A percentile compares a stretch with the other conserved stretches of the same genome.
phyloP scores from a whole-genome alignment of 2,888 invertebrate species.

The Pocota personata region DNA sequence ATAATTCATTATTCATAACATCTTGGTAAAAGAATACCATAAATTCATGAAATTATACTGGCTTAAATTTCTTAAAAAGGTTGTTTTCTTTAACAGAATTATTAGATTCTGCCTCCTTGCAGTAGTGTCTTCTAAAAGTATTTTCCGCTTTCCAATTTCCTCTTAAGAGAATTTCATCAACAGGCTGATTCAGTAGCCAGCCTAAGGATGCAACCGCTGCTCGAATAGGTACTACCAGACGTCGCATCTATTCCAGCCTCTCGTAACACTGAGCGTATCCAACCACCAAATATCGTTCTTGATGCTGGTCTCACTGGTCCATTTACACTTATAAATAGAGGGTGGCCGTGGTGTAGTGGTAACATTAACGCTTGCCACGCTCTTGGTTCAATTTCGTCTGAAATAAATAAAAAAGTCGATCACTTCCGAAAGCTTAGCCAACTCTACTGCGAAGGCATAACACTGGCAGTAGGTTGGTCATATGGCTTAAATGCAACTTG shows the following conservation, averaged over 20 bases:
- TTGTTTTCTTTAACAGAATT: not conserved
- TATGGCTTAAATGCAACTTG: no score
- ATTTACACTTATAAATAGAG: conserved; percentile 5
- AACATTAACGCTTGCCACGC: no score
- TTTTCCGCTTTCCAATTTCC: conserved; percentile 3
- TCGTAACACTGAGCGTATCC: not conserved
- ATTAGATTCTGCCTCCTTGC: not conserved
- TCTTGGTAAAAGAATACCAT: not conserved
- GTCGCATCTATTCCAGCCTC: not conserved
- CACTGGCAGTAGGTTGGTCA: no score
- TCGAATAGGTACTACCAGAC: not conserved
- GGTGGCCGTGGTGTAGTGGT: no score
- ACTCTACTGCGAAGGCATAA: no score
- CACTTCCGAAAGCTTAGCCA: no score
- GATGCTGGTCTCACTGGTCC: not conserved
- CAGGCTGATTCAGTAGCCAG: no score
- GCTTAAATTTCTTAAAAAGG: conserved; percentile 7
- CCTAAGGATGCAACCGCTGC: conserved; percentile 3
- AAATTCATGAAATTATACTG: not conserved
- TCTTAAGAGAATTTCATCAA: conserved; percentile 9
- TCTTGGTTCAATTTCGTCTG: no score
- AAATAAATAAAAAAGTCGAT: no score
- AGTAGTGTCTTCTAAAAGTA: not conserved
- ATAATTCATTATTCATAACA: no score
- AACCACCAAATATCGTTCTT: not conserved